These are phyloP conservation scores for Eurois occulta DNA, from an alignment of 2,888 invertebrate genomes.

Conservation along the genomic window DNA sequence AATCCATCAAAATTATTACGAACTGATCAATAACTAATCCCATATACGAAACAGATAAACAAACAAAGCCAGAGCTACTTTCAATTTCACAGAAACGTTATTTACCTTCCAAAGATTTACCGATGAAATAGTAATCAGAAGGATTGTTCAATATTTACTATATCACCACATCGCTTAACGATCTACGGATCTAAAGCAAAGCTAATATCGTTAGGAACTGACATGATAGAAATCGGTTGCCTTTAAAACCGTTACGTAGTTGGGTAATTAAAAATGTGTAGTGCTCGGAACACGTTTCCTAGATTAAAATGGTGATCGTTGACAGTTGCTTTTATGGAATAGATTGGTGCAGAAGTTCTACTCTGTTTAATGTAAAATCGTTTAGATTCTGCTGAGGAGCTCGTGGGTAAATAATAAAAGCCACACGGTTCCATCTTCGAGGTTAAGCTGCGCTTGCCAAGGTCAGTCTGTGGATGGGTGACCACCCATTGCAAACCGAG, in stretches of 20 bases:
- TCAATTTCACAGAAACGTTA: conserved; percentile 20
- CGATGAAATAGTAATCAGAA: conserved; percentile 39
- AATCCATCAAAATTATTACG: conserved; percentile 5
- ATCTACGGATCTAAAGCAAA: conserved; percentile 10
- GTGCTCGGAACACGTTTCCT: conserved; percentile 56
- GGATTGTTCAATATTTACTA: conserved; percentile 49
- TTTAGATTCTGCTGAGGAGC: neutral
- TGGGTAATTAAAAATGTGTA: conserved; percentile 63
- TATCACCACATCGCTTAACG: conserved; percentile 21
- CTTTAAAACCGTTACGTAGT: conserved; percentile 59
- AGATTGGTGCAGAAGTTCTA: conserved; percentile 35
- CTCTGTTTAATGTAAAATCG: neutral
- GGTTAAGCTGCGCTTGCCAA: too few species aligned
- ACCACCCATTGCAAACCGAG: too few species aligned
- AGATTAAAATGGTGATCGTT: conserved; percentile 69
- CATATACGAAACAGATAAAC: conserved; percentile 12
- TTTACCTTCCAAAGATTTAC: conserved; percentile 26
- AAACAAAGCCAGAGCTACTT: conserved; percentile 12
- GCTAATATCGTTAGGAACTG: conserved; percentile 36
- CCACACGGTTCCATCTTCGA: too few species aligned
- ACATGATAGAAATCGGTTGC: conserved; percentile 36
- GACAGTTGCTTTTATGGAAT: conserved; percentile 44
- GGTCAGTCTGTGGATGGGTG: too few species aligned
- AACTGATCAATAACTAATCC: conserved; percentile 18
- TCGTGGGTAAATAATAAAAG: neutral